These are phyloP conservation scores for Glossophaga mutica DNA, from an alignment of 2,797 vertebrate genomes.

Conservation along the genomic window DNA sequence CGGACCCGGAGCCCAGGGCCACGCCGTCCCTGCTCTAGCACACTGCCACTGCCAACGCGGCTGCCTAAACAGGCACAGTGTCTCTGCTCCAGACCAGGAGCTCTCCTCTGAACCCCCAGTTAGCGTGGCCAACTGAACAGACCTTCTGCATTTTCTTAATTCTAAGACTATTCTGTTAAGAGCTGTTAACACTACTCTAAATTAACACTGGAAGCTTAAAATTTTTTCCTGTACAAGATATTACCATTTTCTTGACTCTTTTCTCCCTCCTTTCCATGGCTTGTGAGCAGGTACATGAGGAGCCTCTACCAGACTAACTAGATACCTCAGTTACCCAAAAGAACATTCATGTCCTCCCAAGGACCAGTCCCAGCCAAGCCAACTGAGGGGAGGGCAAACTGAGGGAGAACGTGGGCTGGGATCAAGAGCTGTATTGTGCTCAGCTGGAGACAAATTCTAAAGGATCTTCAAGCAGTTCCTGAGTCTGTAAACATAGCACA, in stretches of 20 bases:
- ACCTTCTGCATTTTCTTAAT: background rate
- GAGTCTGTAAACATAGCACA: background rate
- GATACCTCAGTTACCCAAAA: background rate
- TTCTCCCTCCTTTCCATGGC: background rate
- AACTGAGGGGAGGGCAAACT: background rate
- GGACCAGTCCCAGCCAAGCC: background rate
- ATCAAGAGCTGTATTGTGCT: background rate
- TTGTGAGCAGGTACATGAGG: background rate
- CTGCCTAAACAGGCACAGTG: background rate
- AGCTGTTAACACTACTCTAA: background rate
- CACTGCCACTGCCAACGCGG: background rate
- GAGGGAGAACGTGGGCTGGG: too few relatives aligned
- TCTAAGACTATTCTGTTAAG: background rate
- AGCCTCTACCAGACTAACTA: background rate
- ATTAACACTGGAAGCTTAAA: background rate
- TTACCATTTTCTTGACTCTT: background rate
- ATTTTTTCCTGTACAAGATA: background rate
- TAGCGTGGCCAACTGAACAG: background rate
- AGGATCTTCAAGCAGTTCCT: background rate
- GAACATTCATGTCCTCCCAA: background rate
- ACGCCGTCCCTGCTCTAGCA: rapidly evolving
- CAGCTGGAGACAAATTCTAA: background rate
- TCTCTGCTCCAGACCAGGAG: background rate
- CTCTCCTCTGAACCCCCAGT: too few relatives aligned
- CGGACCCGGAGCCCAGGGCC: background rate